phyloP scores from a whole-genome alignment of 1,140 invertebrate genomes.

The Metopolophium dirhodum region DNA sequence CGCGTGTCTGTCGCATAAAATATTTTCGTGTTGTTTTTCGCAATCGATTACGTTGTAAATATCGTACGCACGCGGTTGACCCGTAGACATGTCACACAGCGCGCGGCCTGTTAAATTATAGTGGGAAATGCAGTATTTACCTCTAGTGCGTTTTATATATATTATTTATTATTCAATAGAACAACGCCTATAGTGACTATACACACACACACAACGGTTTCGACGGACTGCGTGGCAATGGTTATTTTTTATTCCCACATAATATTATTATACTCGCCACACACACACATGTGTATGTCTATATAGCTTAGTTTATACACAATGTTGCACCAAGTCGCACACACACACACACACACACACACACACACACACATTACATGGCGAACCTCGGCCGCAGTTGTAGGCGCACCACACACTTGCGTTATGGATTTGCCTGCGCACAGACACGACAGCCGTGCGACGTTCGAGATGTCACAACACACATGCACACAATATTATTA shows the following conservation, averaged over 20 bases:
- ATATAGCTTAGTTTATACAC: background rate
- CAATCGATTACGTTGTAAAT: slow-evolving; percentile 52
- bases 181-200: slow-evolving; percentile 46
- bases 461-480: slow-evolving; percentile 19
- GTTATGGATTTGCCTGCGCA: slow-evolving; percentile 33
- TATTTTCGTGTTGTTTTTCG: slow-evolving; percentile 45
- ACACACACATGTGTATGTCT: too few species aligned
- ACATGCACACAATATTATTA: background rate
- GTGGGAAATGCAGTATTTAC: slow-evolving; percentile 54
- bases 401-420: background rate
- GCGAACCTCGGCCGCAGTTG: background rate
- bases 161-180: slow-evolving; percentile 56
- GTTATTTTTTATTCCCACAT: slow-evolving; percentile 37
- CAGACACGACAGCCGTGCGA: background rate
- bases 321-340: background rate
- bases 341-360: background rate
- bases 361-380: background rate
- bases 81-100: slow-evolving; percentile 37
- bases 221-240: slow-evolving; percentile 27
- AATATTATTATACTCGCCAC: background rate
- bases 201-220: background rate
- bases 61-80: slow-evolving; percentile 31
- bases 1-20: background rate
- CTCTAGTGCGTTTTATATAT: slow-evolving; percentile 30
- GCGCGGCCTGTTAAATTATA: slow-evolving; percentile 37